These are phyloP conservation scores for Gadopsis bispinosus DNA, from an alignment of 2,797 vertebrate genomes.

Conservation along the genomic window DNA sequence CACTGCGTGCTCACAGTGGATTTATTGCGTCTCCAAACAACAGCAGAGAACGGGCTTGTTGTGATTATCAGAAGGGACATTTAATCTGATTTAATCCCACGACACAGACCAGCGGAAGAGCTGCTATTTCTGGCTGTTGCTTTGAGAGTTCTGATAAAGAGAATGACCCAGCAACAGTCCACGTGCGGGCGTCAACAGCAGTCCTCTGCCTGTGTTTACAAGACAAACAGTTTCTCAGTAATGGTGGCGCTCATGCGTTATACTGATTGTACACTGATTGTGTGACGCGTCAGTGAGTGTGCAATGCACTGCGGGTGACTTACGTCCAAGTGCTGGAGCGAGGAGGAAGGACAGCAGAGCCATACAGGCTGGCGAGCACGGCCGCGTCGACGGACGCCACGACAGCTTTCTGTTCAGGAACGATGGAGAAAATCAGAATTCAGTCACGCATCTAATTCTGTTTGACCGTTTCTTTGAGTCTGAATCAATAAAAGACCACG, in stretches of 20 bases:
- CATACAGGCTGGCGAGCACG: constrained; percentile 44
- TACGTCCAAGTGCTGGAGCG: constrained; percentile 78
- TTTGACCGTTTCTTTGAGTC: constrained; percentile 47
- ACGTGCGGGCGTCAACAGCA: constrained; percentile 13
- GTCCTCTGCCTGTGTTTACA: constrained; percentile 32
- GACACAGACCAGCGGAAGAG: constrained; percentile 47
- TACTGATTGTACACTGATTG: not conserved
- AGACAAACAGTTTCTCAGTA: constrained; percentile 40
- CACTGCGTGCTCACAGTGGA: constrained; percentile 17
- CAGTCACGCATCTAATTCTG: constrained; percentile 31
- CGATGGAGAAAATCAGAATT: constrained; percentile 51
- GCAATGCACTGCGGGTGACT: constrained; percentile 60
- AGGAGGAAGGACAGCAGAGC: constrained; percentile 72
- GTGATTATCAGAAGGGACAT: constrained; percentile 57
- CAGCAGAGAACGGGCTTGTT: constrained; percentile 45
- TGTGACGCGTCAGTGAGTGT: constrained; percentile 11
- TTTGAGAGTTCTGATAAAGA: constrained; percentile 49
- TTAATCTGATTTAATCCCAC: constrained; percentile 74
- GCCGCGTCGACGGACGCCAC: constrained; percentile 29
- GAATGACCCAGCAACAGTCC: constrained; percentile 46
- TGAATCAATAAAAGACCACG: constrained; percentile 48
- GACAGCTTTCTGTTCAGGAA: constrained; percentile 69
- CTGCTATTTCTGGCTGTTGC: constrained; percentile 59
- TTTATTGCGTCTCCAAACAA: constrained; percentile 39
- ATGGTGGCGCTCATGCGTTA: not conserved